These are phyloP conservation scores for Stomatorhinus ivindoensis DNA, from an alignment of 2,113 vertebrate species.

Conservation along the genomic window DNA sequence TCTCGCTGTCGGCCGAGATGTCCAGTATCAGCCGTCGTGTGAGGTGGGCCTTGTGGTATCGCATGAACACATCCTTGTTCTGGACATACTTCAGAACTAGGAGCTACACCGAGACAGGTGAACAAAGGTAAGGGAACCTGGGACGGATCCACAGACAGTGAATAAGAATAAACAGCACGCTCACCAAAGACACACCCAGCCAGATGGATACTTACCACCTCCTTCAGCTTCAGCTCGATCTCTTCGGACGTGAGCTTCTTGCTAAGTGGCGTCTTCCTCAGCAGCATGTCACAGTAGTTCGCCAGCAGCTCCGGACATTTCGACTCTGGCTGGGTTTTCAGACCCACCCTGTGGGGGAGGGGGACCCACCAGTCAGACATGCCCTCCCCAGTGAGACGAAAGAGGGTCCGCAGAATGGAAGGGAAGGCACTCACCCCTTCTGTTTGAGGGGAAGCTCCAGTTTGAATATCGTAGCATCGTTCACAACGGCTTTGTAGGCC, in stretches of 20 bases:
- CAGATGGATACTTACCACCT: slow-evolving; percentile 72
- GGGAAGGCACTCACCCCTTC: slow-evolving; percentile 76
- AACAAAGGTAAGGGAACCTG: neutral
- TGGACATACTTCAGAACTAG: slow-evolving; percentile 98
- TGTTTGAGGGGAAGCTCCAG: slow-evolving; percentile 97
- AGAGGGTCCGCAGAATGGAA: neutral
- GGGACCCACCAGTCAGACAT: neutral
- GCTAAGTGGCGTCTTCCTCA: slow-evolving; percentile 96
- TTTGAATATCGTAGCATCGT: slow-evolving; percentile 98
- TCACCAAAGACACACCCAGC: neutral
- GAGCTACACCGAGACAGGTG: slow-evolving; percentile 59
- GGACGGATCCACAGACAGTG: neutral
- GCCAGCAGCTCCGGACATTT: slow-evolving; percentile 98
- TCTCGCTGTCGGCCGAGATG: slow-evolving; percentile 98
- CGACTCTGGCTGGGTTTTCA: slow-evolving; percentile 97
- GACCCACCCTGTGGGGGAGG: slow-evolving; percentile 70
- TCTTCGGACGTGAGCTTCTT: slow-evolving; percentile 98
- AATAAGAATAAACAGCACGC: neutral
- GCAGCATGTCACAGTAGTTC: slow-evolving; percentile 98
- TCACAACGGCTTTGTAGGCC: slow-evolving; percentile 98
- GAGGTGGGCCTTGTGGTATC: slow-evolving; percentile 97
- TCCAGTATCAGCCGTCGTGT: slow-evolving; percentile 94
- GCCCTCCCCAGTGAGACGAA: neutral
- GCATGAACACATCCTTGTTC: slow-evolving; percentile 99
- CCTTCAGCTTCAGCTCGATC: slow-evolving; percentile 97